These are phyloP conservation scores for Rana temporaria DNA, from an alignment of 2,113 vertebrate species.

Conservation along the genomic window DNA sequence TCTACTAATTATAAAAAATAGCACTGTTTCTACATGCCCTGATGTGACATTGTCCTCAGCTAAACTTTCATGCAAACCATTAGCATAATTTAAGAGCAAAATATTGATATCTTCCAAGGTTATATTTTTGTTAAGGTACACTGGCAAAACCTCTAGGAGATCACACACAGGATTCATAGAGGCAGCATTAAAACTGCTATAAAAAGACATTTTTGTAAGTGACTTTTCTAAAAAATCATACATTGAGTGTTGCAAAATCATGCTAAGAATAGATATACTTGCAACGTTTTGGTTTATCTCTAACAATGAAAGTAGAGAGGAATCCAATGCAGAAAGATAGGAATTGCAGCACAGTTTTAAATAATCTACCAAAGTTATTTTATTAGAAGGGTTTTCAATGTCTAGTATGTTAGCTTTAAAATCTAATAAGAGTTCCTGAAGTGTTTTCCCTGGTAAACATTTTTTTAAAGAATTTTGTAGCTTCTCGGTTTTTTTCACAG, in stretches of 20 bases:
- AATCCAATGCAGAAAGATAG: background rate
- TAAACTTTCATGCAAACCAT: background rate
- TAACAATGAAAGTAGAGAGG: background rate
- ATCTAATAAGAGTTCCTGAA: background rate
- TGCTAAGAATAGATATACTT: background rate
- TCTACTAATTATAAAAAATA: constrained; percentile 19
- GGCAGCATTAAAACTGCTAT: background rate
- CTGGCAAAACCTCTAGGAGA: background rate
- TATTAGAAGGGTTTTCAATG: background rate
- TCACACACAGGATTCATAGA: constrained; percentile 6
- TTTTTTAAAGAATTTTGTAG: background rate
- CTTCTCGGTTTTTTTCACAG: background rate
- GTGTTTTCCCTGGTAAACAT: background rate
- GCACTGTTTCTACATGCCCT: background rate
- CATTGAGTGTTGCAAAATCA: background rate
- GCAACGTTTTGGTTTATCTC: background rate
- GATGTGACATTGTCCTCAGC: background rate
- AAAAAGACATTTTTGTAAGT: too few species aligned
- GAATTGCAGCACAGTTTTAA: background rate
- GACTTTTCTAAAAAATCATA: background rate
- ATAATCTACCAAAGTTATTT: background rate
- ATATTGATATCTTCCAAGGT: background rate
- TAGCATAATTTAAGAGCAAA: constrained; percentile 8
- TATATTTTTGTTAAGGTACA: background rate
- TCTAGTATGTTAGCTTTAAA: background rate